phyloP scores from a whole-genome alignment of 2,797 vertebrate species.

The Ctenopoma kingsleyae region DNA sequence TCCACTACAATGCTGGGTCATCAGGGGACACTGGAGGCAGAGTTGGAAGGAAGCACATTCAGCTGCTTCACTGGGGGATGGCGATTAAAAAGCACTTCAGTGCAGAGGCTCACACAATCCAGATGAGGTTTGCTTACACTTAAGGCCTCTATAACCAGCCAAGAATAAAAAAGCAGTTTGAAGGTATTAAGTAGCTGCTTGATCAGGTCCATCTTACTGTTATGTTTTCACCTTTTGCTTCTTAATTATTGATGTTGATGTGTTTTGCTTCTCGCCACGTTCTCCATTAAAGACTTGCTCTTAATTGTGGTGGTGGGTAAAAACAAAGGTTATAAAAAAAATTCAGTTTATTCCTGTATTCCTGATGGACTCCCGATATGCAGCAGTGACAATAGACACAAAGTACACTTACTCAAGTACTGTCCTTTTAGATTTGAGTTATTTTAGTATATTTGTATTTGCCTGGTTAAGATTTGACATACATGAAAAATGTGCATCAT shows the following conservation, averaged over 20 bases:
- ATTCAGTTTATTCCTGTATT: conserved; percentile 52
- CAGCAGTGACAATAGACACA: conserved; percentile 19
- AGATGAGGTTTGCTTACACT: conserved; percentile 65
- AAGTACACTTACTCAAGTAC: background rate
- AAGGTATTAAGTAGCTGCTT: conserved; percentile 60
- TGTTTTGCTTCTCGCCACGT: conserved; percentile 57
- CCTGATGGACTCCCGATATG: conserved; percentile 32
- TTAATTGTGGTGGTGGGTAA: conserved; percentile 63
- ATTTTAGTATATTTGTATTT: background rate
- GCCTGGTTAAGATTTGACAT: background rate
- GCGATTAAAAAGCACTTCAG: conserved; percentile 76
- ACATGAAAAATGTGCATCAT: background rate
- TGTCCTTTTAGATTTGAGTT: background rate
- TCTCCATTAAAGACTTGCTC: conserved; percentile 68
- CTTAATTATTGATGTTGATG: conserved; percentile 81
- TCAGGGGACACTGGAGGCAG: conserved; percentile 37
- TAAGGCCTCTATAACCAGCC: conserved; percentile 62
- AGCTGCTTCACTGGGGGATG: conserved; percentile 59
- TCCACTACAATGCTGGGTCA: conserved; percentile 61
- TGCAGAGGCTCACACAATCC: conserved; percentile 54
- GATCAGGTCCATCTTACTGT: conserved; percentile 61
- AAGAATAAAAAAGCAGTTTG: conserved; percentile 35
- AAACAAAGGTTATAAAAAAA: conserved; percentile 65
- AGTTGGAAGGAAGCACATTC: conserved; percentile 65
- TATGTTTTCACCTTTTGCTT: conserved; percentile 66